Conservation (phyloP, 2,113 vertebrate species). For the Vidua macroura region DNA sequence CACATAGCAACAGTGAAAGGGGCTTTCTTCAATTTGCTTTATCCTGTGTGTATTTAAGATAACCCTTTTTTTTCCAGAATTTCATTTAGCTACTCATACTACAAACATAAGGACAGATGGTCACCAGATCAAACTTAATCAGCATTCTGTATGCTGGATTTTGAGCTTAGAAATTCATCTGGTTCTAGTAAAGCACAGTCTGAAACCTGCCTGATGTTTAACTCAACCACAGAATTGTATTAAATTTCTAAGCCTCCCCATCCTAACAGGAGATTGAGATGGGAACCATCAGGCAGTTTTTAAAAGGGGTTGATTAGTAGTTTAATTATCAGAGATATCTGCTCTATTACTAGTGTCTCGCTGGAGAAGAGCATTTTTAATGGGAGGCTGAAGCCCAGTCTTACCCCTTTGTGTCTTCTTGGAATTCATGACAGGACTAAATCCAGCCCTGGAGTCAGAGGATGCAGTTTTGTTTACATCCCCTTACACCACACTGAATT, state of each 20-base stretch:
- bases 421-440: neutral
- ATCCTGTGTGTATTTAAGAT: constrained; percentile 54
- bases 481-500: neutral
- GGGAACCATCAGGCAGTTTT: neutral
- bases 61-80: constrained; percentile 44
- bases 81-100: constrained; percentile 64
- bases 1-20: constrained; percentile 46
- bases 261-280: constrained; percentile 34
- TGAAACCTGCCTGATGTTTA: constrained; percentile 62
- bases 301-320: constrained; percentile 31
- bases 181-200: constrained; percentile 62
- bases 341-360: neutral
- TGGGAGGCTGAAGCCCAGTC: neutral
- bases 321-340: constrained; percentile 46
- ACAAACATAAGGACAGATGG: constrained; percentile 68
- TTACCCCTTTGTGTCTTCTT: constrained; percentile 2
- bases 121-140: constrained; percentile 68
- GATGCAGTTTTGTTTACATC: constrained; percentile 3
- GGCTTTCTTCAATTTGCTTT: constrained; percentile 57
- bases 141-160: constrained; percentile 59
- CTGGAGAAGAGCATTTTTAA: constrained; percentile 8
- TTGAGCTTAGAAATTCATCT: constrained; percentile 68
- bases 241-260: constrained; percentile 53
- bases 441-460: neutral
- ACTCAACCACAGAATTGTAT: constrained; percentile 51